phyloP scores from a whole-genome alignment of 2,113 vertebrate species.

The Stigmatopora nigra region DNA sequence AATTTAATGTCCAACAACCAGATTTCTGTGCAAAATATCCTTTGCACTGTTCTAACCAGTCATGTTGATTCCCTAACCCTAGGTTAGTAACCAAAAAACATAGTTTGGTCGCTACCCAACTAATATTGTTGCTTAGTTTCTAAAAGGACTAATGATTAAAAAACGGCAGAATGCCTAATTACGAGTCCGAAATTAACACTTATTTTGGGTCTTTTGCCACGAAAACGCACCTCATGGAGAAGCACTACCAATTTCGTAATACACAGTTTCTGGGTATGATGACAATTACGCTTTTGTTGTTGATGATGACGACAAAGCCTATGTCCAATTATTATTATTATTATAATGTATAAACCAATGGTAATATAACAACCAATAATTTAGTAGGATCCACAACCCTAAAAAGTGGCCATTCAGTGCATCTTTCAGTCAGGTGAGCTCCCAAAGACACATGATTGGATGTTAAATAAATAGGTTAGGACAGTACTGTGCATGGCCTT shows the following conservation, averaged over 20 bases:
- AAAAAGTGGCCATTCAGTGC: neutral
- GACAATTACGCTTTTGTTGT: no score
- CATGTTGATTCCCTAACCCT: neutral
- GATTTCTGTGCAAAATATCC: neutral
- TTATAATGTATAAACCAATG: no score
- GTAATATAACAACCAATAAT: conserved; percentile 8
- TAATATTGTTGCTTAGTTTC: no score
- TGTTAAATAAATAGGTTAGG: conserved; percentile 1
- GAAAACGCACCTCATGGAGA: no score
- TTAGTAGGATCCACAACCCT: conserved; percentile 21
- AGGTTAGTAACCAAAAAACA: neutral
- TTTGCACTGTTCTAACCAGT: neutral
- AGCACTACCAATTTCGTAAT: no score
- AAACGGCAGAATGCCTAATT: no score
- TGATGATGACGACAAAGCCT: no score
- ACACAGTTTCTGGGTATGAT: no score
- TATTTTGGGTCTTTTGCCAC: no score
- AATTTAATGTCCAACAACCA: neutral
- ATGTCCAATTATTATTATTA: no score
- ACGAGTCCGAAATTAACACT: no score
- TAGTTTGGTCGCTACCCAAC: neutral
- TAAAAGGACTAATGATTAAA: neutral
- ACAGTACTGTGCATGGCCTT: neutral
- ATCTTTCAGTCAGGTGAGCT: neutral
- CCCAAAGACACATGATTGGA: conserved; percentile 5